Conservation (phyloP, 2,888 invertebrate genomes). For the Morinoia aosen region DNA sequence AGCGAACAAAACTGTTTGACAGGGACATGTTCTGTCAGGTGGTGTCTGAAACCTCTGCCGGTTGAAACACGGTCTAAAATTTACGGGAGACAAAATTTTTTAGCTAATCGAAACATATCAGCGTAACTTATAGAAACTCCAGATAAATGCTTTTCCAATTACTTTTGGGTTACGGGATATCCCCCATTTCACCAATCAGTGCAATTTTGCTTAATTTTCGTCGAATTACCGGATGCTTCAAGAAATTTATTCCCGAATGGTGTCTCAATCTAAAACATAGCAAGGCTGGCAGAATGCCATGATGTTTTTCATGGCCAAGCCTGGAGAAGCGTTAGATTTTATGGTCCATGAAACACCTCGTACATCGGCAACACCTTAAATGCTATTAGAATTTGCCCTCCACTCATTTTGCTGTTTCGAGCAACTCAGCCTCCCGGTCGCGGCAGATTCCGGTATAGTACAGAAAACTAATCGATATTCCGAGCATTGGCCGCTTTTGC, state of each 20-base stretch:
- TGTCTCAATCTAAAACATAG: not conserved
- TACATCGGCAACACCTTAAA: not conserved
- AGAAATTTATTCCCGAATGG: not conserved
- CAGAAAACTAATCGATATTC: not conserved
- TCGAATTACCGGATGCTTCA: not conserved
- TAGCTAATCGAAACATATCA: not conserved
- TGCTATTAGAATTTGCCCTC: not conserved
- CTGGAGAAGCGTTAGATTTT: not conserved
- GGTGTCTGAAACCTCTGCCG: no score
- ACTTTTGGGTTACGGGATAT: not conserved
- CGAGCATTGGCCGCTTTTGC: not conserved
- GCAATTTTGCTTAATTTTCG: not conserved
- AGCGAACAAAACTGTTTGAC: no score
- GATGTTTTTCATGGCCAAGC: not conserved
- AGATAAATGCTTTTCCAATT: not conserved
- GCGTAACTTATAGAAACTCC: not conserved
- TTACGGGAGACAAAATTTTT: no score
- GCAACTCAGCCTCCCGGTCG: not conserved
- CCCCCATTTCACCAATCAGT: not conserved
- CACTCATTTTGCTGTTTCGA: not conserved
- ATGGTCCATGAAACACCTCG: slow-evolving; percentile 4
- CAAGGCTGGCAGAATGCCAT: not conserved
- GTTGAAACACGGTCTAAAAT: no score
- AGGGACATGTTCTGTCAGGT: no score
- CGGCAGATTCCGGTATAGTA: not conserved